A percentile compares a stretch with the other conserved stretches of the same genome.
Conservation (phyloP, 2,888 invertebrate species). For the Polydesmus complanatus region DNA sequence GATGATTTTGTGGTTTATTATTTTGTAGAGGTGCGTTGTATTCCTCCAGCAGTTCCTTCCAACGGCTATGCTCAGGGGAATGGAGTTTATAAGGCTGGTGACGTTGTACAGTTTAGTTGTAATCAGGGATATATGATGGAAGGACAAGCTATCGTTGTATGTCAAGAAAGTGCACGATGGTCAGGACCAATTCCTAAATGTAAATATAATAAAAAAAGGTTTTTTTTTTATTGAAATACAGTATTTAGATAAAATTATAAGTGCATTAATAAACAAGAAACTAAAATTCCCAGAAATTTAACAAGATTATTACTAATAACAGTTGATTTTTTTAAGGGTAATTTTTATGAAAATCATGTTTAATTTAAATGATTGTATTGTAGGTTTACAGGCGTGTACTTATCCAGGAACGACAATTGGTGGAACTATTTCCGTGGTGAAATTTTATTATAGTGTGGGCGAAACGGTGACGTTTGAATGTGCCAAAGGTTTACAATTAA, state of each 20-base stretch:
- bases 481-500: conserved; percentile 56
- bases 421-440: conserved; percentile 69
- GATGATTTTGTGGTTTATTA: no score
- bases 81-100: conserved; percentile 65
- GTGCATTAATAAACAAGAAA: no score
- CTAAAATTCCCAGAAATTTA: no score
- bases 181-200: conserved; percentile 71
- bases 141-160: conserved; percentile 75
- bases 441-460: conserved; percentile 75
- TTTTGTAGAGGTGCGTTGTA: conserved; percentile 59
- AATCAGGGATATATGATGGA: conserved; percentile 78
- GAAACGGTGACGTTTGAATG: conserved; percentile 73
- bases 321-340: no score
- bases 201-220: conserved; percentile 33
- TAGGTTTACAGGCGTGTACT: conserved; percentile 65
- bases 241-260: no score
- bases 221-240: background rate
- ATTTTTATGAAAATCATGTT: no score
- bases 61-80: conserved; percentile 66
- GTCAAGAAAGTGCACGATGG: conserved; percentile 76
- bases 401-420: conserved; percentile 76
- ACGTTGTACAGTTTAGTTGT: conserved; percentile 74
- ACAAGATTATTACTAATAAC: no score
- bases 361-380: no score
- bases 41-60: conserved; percentile 54